Conservation (phyloP, 2,797 vertebrate species). For the Enteromius radiatus region DNA sequence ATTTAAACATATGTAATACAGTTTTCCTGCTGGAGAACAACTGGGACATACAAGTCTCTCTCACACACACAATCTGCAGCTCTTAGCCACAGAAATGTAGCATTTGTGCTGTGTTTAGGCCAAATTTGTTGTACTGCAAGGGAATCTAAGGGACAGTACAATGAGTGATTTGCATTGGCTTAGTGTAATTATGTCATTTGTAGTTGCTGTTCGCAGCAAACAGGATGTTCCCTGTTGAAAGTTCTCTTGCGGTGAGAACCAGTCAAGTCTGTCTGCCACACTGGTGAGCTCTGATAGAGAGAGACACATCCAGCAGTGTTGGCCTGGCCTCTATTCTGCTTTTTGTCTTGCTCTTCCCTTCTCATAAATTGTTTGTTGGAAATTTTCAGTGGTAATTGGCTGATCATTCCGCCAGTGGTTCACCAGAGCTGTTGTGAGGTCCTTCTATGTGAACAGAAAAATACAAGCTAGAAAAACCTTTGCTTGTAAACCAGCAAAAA, state of each 20-base stretch:
- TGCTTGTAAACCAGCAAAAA: constrained; percentile 7
- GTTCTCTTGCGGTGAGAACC: constrained; percentile 52
- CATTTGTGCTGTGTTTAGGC: constrained; percentile 74
- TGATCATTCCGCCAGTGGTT: constrained; percentile 34
- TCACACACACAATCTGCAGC: constrained; percentile 23
- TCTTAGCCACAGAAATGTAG: constrained; percentile 69
- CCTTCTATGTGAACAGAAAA: constrained; percentile 14
- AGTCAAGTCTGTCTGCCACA: constrained; percentile 65
- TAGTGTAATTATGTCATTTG: constrained; percentile 81
- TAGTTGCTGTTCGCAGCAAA: constrained; percentile 73
- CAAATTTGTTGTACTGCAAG: constrained; percentile 76
- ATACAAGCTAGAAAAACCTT: constrained; percentile 3
- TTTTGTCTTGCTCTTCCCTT: constrained; percentile 53
- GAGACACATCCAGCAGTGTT: constrained; percentile 77
- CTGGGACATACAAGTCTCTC: constrained; percentile 57
- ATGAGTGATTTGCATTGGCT: constrained; percentile 64
- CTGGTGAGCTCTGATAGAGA: constrained; percentile 68
- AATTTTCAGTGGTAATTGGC: constrained; percentile 42
- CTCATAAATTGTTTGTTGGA: constrained; percentile 33
- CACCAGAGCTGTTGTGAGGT: constrained; percentile 35
- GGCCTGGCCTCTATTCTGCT: constrained; percentile 64
- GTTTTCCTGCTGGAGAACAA: constrained; percentile 49
- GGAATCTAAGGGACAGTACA: constrained; percentile 69
- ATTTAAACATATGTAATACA: not conserved
- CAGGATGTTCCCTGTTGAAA: constrained; percentile 75